Base-by-base conservation (phyloP, 2,888 invertebrate genomes). In the Drosophila leonis region DNA sequence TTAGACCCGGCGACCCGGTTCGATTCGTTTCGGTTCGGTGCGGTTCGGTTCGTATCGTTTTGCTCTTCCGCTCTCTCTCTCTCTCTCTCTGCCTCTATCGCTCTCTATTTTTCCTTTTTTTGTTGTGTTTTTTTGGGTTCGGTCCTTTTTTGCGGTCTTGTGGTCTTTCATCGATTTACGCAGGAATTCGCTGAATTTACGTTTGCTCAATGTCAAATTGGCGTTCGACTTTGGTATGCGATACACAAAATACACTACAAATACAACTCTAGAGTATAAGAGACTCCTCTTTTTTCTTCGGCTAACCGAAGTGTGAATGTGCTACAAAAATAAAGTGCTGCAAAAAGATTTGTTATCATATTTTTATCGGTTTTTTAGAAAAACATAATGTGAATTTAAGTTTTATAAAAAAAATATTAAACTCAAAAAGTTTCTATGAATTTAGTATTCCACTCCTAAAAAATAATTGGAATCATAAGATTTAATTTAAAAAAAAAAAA, bases 191-290 rank as follows among this genome's bases (percentile, higher is more conserved):
- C 70, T 72, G 72, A 75, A 84, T 84, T 88, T 88, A 72, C 90
- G 75, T 78, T 82, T 83, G 80, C 86, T 87, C 86, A 87, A 87
- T 87, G 86, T 87, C 86, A 87, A 90, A 87, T 81, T 82, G 90
- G 89, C 84, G 72, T 79, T 75, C 82, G 82, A 79, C 79, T 79
- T 75, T 89, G 86, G 86, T 90, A 87, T 90, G 86, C 72, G 52
- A 54, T 65, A 63, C 65, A 61, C 65, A 66, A 63, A 49, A 54
- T 29, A 39, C 54, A 37, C 61, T 44, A 72, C 37, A 52, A 59
- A 54, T 49, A 51, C 61, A 59, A 31, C 55, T 44, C 7, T 55
- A 66, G 31, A 39, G 35, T 31, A 18, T 27, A 48, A 33, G 13
- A 18, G 12, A 13, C 9, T 51, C 13, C 31, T 15, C 1, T 8